Percentiles rank a stretch among this genome's conserved stretches.
Evolutionary conservation across 1,140 invertebrate genomes (phyloP).

Genomic region (Araneus ventricosus): DNA sequence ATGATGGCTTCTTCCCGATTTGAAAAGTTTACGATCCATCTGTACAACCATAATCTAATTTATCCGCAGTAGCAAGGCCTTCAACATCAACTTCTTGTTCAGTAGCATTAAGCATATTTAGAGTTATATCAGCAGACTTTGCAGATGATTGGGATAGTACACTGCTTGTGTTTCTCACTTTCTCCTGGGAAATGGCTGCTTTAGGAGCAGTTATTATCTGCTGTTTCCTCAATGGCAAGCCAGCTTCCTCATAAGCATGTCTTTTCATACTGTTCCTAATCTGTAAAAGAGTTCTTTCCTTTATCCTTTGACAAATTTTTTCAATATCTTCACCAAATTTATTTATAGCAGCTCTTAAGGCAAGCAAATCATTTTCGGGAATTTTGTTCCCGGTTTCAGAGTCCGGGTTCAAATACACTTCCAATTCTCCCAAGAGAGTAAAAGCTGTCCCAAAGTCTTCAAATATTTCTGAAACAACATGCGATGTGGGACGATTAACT

Average conservation of each 20-base stretch:
- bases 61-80: conserved; percentile 56
- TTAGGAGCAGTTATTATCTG: conserved; percentile 56
- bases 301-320: conserved; percentile 54
- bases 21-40: conserved; percentile 28
- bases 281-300: conserved; percentile 66
- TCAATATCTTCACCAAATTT: conserved; percentile 68
- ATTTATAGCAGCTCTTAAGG: not conserved
- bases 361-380: conserved; percentile 29
- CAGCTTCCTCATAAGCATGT: conserved; percentile 72
- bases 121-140: conserved; percentile 71
- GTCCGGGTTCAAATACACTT: conserved; percentile 65
- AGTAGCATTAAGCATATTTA: conserved; percentile 75
- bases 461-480: conserved; percentile 67
- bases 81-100: conserved; percentile 75
- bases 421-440: conserved; percentile 54
- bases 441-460: conserved; percentile 54
- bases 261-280: conserved; percentile 72
- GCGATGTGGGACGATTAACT: conserved; percentile 41
- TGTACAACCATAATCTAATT: conserved; percentile 71
- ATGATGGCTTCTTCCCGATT: not conserved
- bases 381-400: conserved; percentile 24
- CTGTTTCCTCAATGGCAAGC: conserved; percentile 56
- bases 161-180: conserved; percentile 32
- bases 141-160: conserved; percentile 59
- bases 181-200: conserved; percentile 54